Conservation (phyloP, 2,888 invertebrate genomes). For the Eupithecia vulgata region DNA sequence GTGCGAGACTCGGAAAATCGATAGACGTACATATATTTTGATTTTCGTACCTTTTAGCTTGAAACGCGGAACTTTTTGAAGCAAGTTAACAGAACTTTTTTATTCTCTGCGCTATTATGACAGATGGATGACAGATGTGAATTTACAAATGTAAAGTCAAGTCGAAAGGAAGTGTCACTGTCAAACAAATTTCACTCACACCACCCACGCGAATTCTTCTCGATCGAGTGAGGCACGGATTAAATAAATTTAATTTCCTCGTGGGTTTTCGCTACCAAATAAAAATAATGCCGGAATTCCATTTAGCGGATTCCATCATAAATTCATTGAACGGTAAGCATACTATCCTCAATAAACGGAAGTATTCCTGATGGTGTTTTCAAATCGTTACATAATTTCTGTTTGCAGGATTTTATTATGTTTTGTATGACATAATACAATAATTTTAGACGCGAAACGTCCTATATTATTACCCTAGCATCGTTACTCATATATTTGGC, state of each 20-base stretch:
- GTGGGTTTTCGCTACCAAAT: conserved; percentile 16
- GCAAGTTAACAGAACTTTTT: background rate
- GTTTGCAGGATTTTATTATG: conserved; percentile 64
- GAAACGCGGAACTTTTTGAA: background rate
- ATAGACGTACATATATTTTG: too few relatives aligned
- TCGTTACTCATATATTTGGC: conserved; percentile 49
- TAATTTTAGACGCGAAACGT: conserved; percentile 75
- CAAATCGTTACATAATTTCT: conserved; percentile 74
- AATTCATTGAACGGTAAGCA: conserved; percentile 69
- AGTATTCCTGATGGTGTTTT: conserved; percentile 35
- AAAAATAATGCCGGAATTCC: conserved; percentile 69
- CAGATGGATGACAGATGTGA: background rate
- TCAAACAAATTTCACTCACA: too few relatives aligned
- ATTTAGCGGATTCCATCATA: conserved; percentile 69
- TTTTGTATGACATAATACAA: conserved; percentile 71
- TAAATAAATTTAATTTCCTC: background rate
- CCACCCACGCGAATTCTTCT: too few relatives aligned
- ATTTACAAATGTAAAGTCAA: too few relatives aligned
- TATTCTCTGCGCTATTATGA: background rate
- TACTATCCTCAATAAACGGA: conserved; percentile 37
- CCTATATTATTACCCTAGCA: conserved; percentile 57
- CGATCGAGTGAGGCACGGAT: too few relatives aligned
- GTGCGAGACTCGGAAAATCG: too few relatives aligned
- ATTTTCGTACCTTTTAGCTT: background rate
- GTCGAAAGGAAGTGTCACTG: too few relatives aligned